Evolutionary conservation across 2,888 invertebrate genomes (phyloP).

Genomic region (Troglohyphantes excavatus): DNA sequence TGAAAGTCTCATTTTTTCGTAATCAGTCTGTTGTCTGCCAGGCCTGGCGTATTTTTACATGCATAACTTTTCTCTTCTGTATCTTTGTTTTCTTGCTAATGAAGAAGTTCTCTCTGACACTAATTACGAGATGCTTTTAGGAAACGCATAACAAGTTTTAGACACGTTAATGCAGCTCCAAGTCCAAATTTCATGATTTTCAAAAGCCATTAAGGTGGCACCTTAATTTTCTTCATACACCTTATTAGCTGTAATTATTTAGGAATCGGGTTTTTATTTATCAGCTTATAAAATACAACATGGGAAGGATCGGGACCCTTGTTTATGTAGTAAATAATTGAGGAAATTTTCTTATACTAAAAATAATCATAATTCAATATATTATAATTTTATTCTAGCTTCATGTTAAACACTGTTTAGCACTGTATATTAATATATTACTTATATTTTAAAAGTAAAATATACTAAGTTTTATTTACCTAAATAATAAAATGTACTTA

Average conservation of each 20-base stretch:
- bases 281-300: too few species aligned
- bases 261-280: too few species aligned
- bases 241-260: background rate
- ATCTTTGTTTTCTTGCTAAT: conserved; percentile 22
- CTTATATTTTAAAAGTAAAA: too few species aligned
- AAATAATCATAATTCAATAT: too few species aligned
- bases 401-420: too few species aligned
- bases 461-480: too few species aligned
- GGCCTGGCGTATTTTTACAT: conserved; percentile 2
- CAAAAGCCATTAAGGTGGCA: background rate
- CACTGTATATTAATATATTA: too few species aligned
- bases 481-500: too few species aligned
- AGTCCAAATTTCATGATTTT: background rate
- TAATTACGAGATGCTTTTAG: conserved; percentile 29
- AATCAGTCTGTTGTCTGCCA: conserved; percentile 19
- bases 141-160: background rate
- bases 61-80: conserved; percentile 3
- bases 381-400: too few species aligned
- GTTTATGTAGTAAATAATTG: too few species aligned
- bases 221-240: conserved; percentile 18
- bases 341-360: too few species aligned
- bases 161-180: background rate
- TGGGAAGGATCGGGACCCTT: too few species aligned
- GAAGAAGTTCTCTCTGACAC: conserved; percentile 16
- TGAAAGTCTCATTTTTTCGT: conserved; percentile 35